Percentiles rank a stretch among this genome's conserved stretches.
These are phyloP conservation scores for Poecilia velifera DNA, from an alignment of 2,797 vertebrate genomes.

Conservation along the genomic window DNA sequence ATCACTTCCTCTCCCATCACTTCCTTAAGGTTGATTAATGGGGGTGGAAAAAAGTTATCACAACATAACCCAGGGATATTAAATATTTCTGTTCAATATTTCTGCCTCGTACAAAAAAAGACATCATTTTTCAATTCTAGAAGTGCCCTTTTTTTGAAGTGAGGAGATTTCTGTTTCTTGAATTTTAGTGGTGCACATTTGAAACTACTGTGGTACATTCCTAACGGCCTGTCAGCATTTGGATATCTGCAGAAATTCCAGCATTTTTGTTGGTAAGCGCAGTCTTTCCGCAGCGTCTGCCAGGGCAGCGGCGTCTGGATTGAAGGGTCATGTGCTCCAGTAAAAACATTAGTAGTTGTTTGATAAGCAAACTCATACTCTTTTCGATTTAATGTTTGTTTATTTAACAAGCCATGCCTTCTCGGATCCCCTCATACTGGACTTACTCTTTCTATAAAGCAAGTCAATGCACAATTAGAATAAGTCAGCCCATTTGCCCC, in stretches of 20 bases:
- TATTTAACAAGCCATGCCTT: not conserved
- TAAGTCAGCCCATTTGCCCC: not conserved
- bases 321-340: conserved; percentile 28
- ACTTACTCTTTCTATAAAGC: not conserved
- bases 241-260: conserved; percentile 43
- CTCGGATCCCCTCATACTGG: not conserved
- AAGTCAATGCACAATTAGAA: not conserved
- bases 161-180: conserved; percentile 33
- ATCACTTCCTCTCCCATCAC: conserved; percentile 91
- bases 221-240: conserved; percentile 27
- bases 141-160: conserved; percentile 23
- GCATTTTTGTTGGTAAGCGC: conserved; percentile 52
- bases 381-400: conserved; percentile 8
- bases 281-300: conserved; percentile 70
- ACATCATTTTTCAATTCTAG: conserved; percentile 18
- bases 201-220: conserved; percentile 24
- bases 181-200: conserved; percentile 26
- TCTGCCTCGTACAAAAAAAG: conserved; percentile 28
- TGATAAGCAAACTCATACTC: conserved; percentile 59
- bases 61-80: conserved; percentile 50
- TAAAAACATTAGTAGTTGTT: conserved; percentile 54
- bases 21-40: conserved; percentile 85
- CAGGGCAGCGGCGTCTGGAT: conserved; percentile 56
- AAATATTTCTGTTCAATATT: conserved; percentile 30
- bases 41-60: conserved; percentile 71